These are phyloP conservation scores for Calliphora vicina DNA, from an alignment of 1,140 invertebrate species.

Conservation along the genomic window DNA sequence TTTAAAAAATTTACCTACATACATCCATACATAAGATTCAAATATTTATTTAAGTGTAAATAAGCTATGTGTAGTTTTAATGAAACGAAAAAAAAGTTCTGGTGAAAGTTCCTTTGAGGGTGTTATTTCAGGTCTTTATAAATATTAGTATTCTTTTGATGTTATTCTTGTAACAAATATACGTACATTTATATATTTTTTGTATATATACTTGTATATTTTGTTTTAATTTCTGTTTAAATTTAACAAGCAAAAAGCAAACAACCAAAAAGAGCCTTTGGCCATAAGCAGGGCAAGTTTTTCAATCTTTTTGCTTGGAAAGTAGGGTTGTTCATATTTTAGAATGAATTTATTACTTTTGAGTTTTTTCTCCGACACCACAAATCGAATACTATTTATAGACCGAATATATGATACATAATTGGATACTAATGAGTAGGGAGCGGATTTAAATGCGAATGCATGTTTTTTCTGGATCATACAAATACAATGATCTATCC, in stretches of 20 bases:
- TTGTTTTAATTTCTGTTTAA: background rate
- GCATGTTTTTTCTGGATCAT: too few species aligned
- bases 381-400: too few species aligned
- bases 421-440: too few species aligned
- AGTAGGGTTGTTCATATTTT: too few species aligned
- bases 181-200: background rate
- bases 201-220: background rate
- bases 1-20: background rate
- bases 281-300: too few species aligned
- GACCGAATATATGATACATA: too few species aligned
- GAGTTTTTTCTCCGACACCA: too few species aligned
- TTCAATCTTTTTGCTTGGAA: too few species aligned
- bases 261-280: background rate
- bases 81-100: background rate
- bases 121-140: background rate
- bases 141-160: background rate
- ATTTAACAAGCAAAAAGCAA: background rate
- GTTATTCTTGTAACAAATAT: background rate
- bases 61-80: background rate
- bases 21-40: too few species aligned
- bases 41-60: background rate
- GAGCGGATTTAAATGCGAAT: too few species aligned
- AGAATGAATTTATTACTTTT: too few species aligned
- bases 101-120: background rate
- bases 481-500: too few species aligned